Evolutionary conservation across 2,113 vertebrate species (phyloP).

Genomic region (Urocitellus parryii): DNA sequence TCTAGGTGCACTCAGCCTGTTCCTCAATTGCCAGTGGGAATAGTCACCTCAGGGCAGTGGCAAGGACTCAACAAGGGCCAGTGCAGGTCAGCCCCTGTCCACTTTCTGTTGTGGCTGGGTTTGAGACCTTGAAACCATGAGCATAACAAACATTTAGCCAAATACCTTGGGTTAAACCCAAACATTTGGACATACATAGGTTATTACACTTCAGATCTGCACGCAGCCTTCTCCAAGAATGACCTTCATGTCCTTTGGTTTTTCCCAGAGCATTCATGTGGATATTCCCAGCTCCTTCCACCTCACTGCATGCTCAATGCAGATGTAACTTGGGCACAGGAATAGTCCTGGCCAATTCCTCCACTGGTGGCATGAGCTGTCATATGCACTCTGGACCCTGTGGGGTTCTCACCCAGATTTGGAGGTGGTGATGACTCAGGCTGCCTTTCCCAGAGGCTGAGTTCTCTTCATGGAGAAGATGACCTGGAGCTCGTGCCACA

Average conservation of each 20-base stretch:
- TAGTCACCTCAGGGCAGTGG: background rate
- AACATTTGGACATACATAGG: background rate
- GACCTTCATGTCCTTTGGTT: background rate
- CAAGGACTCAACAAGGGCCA: background rate
- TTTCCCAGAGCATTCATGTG: background rate
- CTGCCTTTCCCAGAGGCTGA: background rate
- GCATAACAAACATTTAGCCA: background rate
- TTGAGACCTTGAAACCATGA: background rate
- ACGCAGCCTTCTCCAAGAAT: background rate
- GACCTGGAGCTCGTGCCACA: background rate
- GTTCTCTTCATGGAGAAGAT: background rate
- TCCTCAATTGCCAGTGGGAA: background rate
- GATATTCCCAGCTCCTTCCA: background rate
- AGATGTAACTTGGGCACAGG: fast-evolving
- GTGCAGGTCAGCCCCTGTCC: background rate
- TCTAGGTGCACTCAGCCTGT: too few species aligned
- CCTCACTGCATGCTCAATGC: background rate
- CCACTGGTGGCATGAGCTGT: background rate
- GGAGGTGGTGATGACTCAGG: background rate
- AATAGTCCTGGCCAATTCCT: background rate
- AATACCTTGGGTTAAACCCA: background rate
- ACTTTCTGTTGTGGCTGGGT: background rate
- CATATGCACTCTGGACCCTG: background rate
- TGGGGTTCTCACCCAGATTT: background rate
- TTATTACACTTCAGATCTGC: background rate